Percentiles rank a stretch among this genome's conserved stretches.
Conservation (phyloP, 2,888 invertebrate genomes). For the Lithodes maja region DNA sequence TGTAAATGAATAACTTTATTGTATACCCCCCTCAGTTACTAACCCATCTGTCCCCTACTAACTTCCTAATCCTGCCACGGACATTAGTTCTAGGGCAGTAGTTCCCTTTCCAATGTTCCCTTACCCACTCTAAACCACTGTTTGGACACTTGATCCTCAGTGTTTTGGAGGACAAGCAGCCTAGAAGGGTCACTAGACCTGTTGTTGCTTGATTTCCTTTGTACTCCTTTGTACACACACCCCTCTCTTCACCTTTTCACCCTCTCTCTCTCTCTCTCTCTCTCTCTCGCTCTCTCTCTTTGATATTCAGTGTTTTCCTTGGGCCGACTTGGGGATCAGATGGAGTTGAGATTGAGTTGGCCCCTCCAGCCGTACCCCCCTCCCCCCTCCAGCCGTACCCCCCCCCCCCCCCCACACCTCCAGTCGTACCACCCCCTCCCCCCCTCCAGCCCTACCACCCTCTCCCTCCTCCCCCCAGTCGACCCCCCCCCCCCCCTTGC, state of each 20-base stretch:
- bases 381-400: background rate
- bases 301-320: constrained; percentile 17
- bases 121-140: too few relatives aligned
- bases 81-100: too few relatives aligned
- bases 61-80: too few relatives aligned
- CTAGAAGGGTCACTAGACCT: too few relatives aligned
- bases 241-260: background rate
- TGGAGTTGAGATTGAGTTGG: constrained; percentile 14
- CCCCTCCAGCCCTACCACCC: background rate
- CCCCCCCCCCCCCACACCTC: background rate
- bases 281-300: background rate
- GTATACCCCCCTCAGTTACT: too few relatives aligned
- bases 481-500: background rate
- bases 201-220: too few relatives aligned
- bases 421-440: background rate
- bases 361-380: background rate
- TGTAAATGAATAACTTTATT: too few relatives aligned
- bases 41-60: too few relatives aligned
- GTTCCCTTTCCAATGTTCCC: too few relatives aligned
- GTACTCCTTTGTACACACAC: background rate
- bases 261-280: background rate
- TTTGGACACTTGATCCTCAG: too few relatives aligned
- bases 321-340: background rate
- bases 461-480: background rate
- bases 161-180: too few relatives aligned